Evolutionary conservation across 2,888 invertebrate genomes (phyloP), one percentile per base, ranked within the genome.

Genomic region (Pocota personata): DNA sequence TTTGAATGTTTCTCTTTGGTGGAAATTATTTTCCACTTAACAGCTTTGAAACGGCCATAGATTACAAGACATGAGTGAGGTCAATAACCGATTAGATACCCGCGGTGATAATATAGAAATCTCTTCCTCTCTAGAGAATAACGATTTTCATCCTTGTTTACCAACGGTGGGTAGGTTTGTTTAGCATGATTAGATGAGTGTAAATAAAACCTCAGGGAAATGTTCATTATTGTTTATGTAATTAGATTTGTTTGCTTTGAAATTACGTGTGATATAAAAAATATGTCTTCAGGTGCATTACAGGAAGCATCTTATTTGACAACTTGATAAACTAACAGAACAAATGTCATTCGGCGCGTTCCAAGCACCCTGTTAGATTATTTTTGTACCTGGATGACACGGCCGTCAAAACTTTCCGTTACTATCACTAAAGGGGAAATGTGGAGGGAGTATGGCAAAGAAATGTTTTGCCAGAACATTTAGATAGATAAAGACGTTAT

Each of bases 71-170:
- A 24, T 24, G 4, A 24, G 35, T 5, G 43, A 21, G 62, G 55
- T 60, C 30, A 48, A 24, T 16, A 64, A 32, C 43, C 55, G 43
- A 52, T 46, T 55, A 27, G 52, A 16, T 55, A 12, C 32, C 30
- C 32, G 55, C 24, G 73, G 24, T 21, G 30, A 16, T 43, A 30
- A 32, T 55, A 50, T 50, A 50, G 43, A 21, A 64, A 55, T 52
- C 10, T 10, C 21, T 43, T 21, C 52, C 21, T 7, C 40, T 24
- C 16, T 46, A 19, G 27, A 19, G 43, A 37, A 16, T 46, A 64
- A 66, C 43, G n/a, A 43, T 64, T 64, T 46, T 66, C 55, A 35
- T 21, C 24, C n/a, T 32, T 66, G 62, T 72, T 72, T 72, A 35
- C 58, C 19, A 30, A 12, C 37, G 27, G 24, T 24, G 14, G 19